A percentile compares a stretch with the other conserved stretches of the same genome.
Evolutionary conservation across 1,140 invertebrate genomes (phyloP).

Genomic region (Pemphigus obesinymphae): DNA sequence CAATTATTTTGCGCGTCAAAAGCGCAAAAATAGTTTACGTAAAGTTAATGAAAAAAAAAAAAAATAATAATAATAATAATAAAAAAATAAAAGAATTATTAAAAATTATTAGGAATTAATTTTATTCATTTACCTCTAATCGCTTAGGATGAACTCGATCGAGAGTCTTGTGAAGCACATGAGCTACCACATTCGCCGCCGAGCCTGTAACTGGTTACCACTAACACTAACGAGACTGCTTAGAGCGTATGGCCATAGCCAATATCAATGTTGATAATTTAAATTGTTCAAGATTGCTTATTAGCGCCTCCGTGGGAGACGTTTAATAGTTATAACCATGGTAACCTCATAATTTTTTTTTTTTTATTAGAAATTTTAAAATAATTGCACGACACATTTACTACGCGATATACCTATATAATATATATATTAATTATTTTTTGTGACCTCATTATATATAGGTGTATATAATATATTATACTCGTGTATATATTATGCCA

Average conservation of each 20-base stretch:
- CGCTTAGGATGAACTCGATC: background rate
- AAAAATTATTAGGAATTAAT: no score
- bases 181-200: slow-evolving; percentile 8
- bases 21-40: background rate
- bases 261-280: slow-evolving; percentile 41
- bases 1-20: no score
- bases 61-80: background rate
- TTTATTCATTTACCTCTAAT: slow-evolving; percentile 24
- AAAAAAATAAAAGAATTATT: background rate
- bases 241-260: slow-evolving; percentile 9
- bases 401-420: background rate
- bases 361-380: slow-evolving; percentile 10
- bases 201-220: slow-evolving; percentile 35
- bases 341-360: slow-evolving; percentile 4
- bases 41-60: no score
- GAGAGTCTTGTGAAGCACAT: slow-evolving; percentile 18
- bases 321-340: slow-evolving; percentile 8
- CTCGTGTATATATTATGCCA: slow-evolving; percentile 17
- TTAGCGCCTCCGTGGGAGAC: slow-evolving; percentile 23
- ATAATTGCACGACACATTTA: background rate
- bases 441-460: background rate
- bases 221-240: slow-evolving; percentile 36
- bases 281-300: slow-evolving; percentile 30
- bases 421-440: background rate
- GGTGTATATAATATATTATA: no score